phyloP scores from a whole-genome alignment of 2,113 vertebrate species.

The Salvelinus sp. region DNA sequence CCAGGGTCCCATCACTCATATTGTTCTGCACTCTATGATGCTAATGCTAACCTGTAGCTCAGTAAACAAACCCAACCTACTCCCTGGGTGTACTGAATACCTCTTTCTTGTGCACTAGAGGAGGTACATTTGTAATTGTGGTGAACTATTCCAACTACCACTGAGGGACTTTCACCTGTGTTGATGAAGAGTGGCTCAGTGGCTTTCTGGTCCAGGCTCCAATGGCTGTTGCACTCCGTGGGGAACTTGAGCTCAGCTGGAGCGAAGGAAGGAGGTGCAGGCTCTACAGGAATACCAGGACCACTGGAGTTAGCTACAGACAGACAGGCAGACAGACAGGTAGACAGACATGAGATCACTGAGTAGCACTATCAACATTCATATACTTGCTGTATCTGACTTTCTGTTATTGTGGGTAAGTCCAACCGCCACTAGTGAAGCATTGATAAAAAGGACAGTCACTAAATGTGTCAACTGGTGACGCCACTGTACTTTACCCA shows the following conservation, averaged over 20 bases:
- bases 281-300: not conserved
- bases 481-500: not conserved
- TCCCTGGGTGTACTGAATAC: too few relatives aligned
- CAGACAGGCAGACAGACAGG: not conserved
- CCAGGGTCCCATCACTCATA: not conserved
- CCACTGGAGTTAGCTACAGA: slow-evolving; percentile 11
- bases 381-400: too few relatives aligned
- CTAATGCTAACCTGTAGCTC: too few relatives aligned
- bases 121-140: not conserved
- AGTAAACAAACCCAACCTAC: too few relatives aligned
- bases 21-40: too few relatives aligned
- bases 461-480: too few relatives aligned
- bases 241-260: not conserved
- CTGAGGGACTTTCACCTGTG: not conserved
- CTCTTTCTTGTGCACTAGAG: too few relatives aligned
- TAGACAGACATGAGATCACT: not conserved
- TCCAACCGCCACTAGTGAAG: too few relatives aligned
- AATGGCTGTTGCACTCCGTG: slow-evolving; percentile 15
- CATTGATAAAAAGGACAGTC: too few relatives aligned
- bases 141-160: not conserved
- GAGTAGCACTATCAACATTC: not conserved
- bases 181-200: not conserved
- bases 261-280: not conserved
- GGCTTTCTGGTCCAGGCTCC: slow-evolving; percentile 19
- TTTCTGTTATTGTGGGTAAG: too few relatives aligned